These are phyloP conservation scores for Rhimphoctona megacephalus DNA, from an alignment of 2,888 invertebrate genomes.

Conservation along the genomic window DNA sequence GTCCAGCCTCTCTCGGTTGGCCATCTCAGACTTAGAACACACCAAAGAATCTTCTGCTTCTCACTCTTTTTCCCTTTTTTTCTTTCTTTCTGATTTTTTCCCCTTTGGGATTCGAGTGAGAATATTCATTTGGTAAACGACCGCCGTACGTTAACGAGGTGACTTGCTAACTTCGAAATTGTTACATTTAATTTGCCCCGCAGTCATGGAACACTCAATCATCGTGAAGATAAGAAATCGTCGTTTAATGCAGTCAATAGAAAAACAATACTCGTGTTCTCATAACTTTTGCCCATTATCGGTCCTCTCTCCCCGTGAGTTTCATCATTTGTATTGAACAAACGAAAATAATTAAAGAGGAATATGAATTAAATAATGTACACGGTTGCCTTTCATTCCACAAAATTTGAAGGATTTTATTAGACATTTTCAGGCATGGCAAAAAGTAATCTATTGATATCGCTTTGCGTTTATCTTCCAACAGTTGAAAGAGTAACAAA, in stretches of 20 bases:
- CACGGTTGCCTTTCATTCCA: background rate
- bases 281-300: background rate
- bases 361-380: background rate
- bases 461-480: too few species aligned
- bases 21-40: conserved; percentile 13
- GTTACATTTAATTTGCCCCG: conserved; percentile 60
- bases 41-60: conserved; percentile 9
- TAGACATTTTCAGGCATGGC: too few species aligned
- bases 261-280: background rate
- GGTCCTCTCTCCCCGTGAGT: background rate
- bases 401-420: too few species aligned
- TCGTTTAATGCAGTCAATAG: conserved; percentile 18
- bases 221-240: conserved; percentile 38
- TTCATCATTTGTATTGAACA: background rate
- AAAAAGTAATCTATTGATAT: too few species aligned
- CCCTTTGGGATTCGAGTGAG: conserved; percentile 49
- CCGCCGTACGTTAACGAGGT: conserved; percentile 67
- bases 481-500: too few species aligned
- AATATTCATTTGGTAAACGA: conserved; percentile 65
- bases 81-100: conserved; percentile 10
- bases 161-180: conserved; percentile 55
- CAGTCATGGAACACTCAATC: conserved; percentile 49
- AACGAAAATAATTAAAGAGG: background rate
- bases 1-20: conserved; percentile 36
- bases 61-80: conserved; percentile 12